A percentile compares a stretch with the other conserved stretches of the same genome.
phyloP scores from a whole-genome alignment of 2,797 vertebrate species.

The Argentina silus region DNA sequence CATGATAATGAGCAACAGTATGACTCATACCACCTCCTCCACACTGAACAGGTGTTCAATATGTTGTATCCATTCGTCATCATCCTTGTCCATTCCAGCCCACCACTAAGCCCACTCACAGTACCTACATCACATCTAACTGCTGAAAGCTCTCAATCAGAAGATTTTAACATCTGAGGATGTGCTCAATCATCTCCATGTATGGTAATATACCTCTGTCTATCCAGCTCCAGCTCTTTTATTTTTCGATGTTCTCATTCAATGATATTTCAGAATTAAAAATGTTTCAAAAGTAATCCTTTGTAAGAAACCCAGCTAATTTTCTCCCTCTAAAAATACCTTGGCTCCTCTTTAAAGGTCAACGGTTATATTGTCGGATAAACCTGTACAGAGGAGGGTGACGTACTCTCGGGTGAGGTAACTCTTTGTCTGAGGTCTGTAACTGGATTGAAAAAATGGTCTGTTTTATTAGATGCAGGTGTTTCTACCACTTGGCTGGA shows the following conservation, averaged over 20 bases:
- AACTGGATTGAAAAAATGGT: constrained; percentile 30
- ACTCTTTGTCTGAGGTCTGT: constrained; percentile 40
- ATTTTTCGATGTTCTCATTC: background rate
- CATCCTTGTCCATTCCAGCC: background rate
- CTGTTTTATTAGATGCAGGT: constrained; percentile 64
- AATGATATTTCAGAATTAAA: background rate
- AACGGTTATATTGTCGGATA: constrained; percentile 39
- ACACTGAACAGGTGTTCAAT: background rate
- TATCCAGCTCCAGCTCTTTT: background rate
- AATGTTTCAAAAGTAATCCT: constrained; percentile 17
- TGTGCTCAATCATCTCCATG: too few species aligned
- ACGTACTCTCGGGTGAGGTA: constrained; percentile 41
- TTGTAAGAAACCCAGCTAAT: constrained; percentile 10
- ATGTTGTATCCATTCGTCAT: background rate
- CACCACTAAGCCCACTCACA: background rate
- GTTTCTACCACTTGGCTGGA: constrained; percentile 34
- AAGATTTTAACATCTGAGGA: too few species aligned
- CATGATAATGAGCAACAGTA: background rate
- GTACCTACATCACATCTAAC: background rate
- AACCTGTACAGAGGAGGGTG: constrained; percentile 26
- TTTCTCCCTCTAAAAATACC: constrained; percentile 47
- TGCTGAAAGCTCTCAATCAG: too few species aligned
- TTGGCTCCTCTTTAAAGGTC: constrained; percentile 31
- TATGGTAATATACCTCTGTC: too few species aligned
- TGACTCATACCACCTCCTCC: background rate